Conservation (phyloP, 2,113 vertebrate species). For the Chaetura pelagica region DNA sequence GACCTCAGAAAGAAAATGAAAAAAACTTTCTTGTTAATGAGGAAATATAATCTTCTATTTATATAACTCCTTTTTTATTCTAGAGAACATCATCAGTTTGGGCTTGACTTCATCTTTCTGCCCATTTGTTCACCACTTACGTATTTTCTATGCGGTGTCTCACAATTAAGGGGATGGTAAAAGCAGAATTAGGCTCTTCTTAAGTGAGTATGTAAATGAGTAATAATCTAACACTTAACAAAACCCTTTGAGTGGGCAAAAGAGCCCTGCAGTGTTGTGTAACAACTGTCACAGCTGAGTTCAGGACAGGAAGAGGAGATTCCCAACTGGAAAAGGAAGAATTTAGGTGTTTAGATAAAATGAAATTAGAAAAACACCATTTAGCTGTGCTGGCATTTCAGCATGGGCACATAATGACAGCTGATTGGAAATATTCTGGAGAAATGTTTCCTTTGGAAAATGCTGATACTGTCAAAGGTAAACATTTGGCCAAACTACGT, state of each 20-base stretch:
- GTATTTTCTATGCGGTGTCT: not conserved
- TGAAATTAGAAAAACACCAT: not conserved
- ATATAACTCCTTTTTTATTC: not conserved
- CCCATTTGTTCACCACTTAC: not conserved
- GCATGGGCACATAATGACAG: not conserved
- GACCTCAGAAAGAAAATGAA: not conserved
- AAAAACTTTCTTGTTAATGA: constrained; percentile 5
- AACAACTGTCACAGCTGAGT: not conserved
- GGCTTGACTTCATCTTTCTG: constrained; percentile 27
- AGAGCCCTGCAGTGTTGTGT: not conserved
- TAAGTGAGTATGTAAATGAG: not conserved
- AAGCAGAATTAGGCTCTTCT: constrained; percentile 25
- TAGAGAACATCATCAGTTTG: constrained; percentile 14
- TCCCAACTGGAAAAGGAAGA: not conserved
- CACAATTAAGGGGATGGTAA: not conserved
- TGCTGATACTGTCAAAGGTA: not conserved
- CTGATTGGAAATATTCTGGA: not conserved
- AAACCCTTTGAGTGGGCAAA: constrained; percentile 8
- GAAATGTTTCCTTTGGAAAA: not conserved
- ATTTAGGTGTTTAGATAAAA: not conserved
- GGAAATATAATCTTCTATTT: constrained; percentile 35
- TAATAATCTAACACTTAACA: not conserved
- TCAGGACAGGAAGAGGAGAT: not conserved
- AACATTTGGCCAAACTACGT: not conserved
- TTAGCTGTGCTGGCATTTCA: not conserved